Conservation (phyloP, 2,113 vertebrate genomes). For the Phaetusa simplex region DNA sequence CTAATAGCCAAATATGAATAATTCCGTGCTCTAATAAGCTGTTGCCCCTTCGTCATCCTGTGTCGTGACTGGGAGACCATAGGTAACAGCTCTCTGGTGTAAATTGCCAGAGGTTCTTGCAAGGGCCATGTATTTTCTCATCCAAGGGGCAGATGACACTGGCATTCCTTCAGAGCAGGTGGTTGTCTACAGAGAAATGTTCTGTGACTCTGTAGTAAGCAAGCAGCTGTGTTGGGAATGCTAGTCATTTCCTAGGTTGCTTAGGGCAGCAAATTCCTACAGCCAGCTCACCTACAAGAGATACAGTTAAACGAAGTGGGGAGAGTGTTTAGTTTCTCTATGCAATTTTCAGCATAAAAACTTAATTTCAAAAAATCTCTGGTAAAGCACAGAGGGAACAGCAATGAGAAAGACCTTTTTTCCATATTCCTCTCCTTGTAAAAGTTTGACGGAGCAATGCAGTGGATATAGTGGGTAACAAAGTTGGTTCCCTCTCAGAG, state of each 20-base stretch:
- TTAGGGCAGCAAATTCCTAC: not conserved
- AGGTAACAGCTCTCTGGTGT: not conserved
- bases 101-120: not conserved
- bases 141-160: not conserved
- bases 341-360: not conserved
- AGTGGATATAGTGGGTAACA: not conserved
- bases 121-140: not conserved
- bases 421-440: not conserved
- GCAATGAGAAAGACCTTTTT: not conserved
- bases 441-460: not conserved
- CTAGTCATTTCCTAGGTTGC: not conserved
- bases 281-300: not conserved
- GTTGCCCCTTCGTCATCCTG: not conserved
- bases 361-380: not conserved
- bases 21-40: not conserved
- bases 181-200: not conserved
- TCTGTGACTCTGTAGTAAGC: rapidly evolving
- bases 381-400: not conserved
- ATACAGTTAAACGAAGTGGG: not conserved
- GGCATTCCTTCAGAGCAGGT: not conserved
- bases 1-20: not conserved
- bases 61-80: not conserved
- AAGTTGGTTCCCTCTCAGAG: not conserved
- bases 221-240: not conserved
- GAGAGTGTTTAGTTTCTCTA: not conserved